Base-by-base conservation (phyloP, 2,888 invertebrate species). In the Andrena minutula region DNA sequence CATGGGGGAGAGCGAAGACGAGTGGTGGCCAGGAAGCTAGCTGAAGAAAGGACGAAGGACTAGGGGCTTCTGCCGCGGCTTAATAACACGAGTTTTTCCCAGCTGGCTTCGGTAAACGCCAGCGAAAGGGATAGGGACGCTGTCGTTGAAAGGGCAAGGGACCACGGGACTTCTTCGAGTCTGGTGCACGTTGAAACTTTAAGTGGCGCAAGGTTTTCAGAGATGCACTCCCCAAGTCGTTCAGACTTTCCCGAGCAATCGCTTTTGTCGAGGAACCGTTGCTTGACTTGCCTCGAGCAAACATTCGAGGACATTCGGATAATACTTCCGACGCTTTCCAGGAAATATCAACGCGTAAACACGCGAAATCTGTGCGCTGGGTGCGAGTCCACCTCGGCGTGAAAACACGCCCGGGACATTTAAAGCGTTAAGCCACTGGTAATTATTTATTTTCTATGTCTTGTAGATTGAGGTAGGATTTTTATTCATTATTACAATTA, bases 71-170 rank as follows among this genome's bases (percentile, higher is more conserved):
- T 89, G 88, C 91, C 88, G 88, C 88, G 89, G 90, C 92, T 92
- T 93, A 93, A 93, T 93, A 93, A 92, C 92, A 88, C 85, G 89
- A 91, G 89, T 92, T 93, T 93, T 92, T 93, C 90, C 89, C 85
- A 72, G 74, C 82, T 79, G 85, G 79, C 82, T 83, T 81, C 73
- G 87, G 80, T 87, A 88, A 92, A 91, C 88, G 86, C 83, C 23
- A 53, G 47, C 56, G 76, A 75, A 70, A 60, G 65, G 63, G 65
- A 64, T 68, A 60, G 68, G 63, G 60, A 64, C 64, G 74, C n/a
- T 65, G 72, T 56, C 60, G 72, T 41, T 63, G 72, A 75, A 77
- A 82, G 77, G 72, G 69, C 73, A 64, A 66, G 72, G 72, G 64
- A 63, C 70, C 66, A 58, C 41, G 41, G 41, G 41, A 41, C 41